phyloP scores from a whole-genome alignment of 2,113 vertebrate genomes.

The Lamprologus ornatipinnis region DNA sequence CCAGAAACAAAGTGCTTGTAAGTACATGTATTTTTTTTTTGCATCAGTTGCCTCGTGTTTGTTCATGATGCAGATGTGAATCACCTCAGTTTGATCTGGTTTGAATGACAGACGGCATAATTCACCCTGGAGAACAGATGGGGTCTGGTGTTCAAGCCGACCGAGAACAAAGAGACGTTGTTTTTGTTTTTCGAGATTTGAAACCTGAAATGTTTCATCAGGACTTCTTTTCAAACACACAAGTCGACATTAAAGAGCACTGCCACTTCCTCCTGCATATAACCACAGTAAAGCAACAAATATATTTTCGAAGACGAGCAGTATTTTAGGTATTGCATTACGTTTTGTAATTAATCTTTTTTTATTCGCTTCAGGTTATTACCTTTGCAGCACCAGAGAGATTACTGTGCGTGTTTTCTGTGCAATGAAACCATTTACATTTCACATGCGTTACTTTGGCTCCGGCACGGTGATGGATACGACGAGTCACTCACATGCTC shows the following conservation, averaged over 20 bases:
- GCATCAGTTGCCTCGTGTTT: not conserved
- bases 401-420: not conserved
- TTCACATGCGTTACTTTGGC: not conserved
- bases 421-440: not conserved
- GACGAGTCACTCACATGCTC: not conserved
- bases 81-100: conserved; percentile 11
- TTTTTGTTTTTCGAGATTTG: not conserved
- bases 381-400: not conserved
- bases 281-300: not conserved
- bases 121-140: not conserved
- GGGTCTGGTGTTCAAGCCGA: not conserved
- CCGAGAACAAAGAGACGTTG: not conserved
- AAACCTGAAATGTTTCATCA: not conserved
- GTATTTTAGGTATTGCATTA: not conserved
- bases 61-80: conserved; percentile 1
- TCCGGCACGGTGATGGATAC: not conserved
- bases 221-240: not conserved
- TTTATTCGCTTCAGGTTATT: not conserved
- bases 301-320: not conserved
- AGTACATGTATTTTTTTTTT: not conserved
- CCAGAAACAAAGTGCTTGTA: not conserved
- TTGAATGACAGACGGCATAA: not conserved
- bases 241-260: not conserved
- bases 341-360: not conserved
- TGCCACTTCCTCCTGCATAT: not conserved